Percentiles rank a stretch among this genome's conserved stretches.
Conservation (phyloP, 2,113 vertebrate genomes). For the Psophia crepitans region DNA sequence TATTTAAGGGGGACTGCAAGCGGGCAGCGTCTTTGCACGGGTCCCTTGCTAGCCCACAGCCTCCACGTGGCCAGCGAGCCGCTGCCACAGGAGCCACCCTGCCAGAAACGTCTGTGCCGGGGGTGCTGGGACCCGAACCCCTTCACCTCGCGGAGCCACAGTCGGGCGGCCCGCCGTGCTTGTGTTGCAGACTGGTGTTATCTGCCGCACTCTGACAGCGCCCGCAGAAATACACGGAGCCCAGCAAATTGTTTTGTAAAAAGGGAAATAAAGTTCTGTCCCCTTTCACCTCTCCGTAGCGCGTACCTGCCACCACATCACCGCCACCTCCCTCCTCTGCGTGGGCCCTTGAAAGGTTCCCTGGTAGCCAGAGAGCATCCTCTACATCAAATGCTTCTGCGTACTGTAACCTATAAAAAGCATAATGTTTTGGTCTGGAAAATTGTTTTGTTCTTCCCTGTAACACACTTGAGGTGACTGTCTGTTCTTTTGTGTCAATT, state of each 20-base stretch:
- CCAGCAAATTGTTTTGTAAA: not conserved
- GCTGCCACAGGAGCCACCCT: not conserved
- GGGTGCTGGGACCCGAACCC: not conserved
- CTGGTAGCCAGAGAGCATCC: not conserved
- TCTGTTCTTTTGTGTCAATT: not conserved
- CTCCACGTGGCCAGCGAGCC: rapidly evolving
- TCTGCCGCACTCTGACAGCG: not conserved
- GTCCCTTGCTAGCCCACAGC: no score
- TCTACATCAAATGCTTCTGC: not conserved
- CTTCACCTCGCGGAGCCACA: rapidly evolving
- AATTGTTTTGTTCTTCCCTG: not conserved
- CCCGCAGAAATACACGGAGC: not conserved
- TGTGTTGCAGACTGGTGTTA: rapidly evolving
- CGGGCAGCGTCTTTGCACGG: rapidly evolving
- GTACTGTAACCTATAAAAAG: not conserved
- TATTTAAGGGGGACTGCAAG: not conserved
- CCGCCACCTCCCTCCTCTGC: not conserved
- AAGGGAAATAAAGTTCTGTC: not conserved
- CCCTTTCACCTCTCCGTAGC: not conserved
- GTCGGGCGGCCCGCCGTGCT: rapidly evolving
- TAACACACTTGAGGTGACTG: not conserved
- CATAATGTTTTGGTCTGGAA: rapidly evolving
- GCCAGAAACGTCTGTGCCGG: rapidly evolving
- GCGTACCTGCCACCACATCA: not conserved
- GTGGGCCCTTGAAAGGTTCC: not conserved